These are phyloP conservation scores for Microctonus brassicae DNA, from an alignment of 2,888 invertebrate genomes.

Conservation along the genomic window DNA sequence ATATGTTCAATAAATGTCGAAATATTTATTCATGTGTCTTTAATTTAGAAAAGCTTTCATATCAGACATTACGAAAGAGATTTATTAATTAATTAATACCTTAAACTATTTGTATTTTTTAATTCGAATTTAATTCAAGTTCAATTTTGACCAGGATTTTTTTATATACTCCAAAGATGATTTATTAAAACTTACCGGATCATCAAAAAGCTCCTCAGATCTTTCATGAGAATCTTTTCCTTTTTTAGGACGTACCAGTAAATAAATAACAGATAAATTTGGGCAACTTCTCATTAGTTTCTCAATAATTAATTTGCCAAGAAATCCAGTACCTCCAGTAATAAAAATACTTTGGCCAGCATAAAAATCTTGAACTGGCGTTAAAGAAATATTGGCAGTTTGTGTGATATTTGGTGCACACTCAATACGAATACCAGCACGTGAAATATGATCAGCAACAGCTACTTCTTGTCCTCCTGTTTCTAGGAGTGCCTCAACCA, in stretches of 20 bases:
- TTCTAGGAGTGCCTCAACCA: constrained; percentile 67
- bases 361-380: constrained; percentile 71
- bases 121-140: no score
- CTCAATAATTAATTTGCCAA: constrained; percentile 80
- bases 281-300: constrained; percentile 78
- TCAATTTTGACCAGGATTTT: no score
- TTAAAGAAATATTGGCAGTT: constrained; percentile 49
- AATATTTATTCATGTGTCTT: no score
- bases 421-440: constrained; percentile 55
- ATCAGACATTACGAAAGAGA: no score
- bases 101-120: no score
- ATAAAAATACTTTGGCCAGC: constrained; percentile 72
- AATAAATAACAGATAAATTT: constrained; percentile 73
- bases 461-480: constrained; percentile 64
- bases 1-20: no score
- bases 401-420: constrained; percentile 48
- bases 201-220: constrained; percentile 71
- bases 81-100: no score
- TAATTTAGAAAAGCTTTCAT: no score
- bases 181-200: constrained; percentile 59
- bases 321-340: constrained; percentile 78
- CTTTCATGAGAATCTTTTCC: constrained; percentile 72
- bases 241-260: constrained; percentile 74
- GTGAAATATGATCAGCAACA: constrained; percentile 56
- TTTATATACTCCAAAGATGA: no score